These are phyloP conservation scores for Gambusia holbrooki DNA, from an alignment of 2,113 vertebrate species.

Conservation along the genomic window DNA sequence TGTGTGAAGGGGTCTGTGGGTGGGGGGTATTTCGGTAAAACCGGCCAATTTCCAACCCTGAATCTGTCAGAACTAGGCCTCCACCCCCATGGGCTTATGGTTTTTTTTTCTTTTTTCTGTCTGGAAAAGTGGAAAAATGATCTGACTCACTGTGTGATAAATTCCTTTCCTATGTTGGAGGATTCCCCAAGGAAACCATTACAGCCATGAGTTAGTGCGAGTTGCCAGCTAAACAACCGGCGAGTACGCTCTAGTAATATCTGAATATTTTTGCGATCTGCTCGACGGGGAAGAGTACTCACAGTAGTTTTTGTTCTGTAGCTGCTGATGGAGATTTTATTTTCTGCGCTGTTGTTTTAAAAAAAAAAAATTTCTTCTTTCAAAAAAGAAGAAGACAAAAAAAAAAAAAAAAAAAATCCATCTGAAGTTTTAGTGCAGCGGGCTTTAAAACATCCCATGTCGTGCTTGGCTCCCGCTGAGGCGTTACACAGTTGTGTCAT, in stretches of 20 bases:
- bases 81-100: constrained; percentile 54
- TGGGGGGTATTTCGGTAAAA: background rate
- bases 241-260: background rate
- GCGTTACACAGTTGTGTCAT: constrained; percentile 33
- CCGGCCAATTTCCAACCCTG: constrained; percentile 34
- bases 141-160: constrained; percentile 72
- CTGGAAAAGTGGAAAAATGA: constrained; percentile 66
- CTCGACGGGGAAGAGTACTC: constrained; percentile 2
- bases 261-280: background rate
- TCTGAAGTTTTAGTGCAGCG: constrained; percentile 34
- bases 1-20: too few relatives aligned
- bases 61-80: constrained; percentile 53
- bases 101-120: constrained; percentile 32
- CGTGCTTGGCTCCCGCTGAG: constrained; percentile 51
- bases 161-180: constrained; percentile 70
- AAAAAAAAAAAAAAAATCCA: background rate
- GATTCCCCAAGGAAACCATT: constrained; percentile 71
- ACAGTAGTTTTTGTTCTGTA: constrained; percentile 3
- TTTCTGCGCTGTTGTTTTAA: constrained; percentile 30
- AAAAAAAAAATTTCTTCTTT: too few relatives aligned
- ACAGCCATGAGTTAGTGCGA: constrained; percentile 28
- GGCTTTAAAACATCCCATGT: constrained; percentile 39
- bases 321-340: constrained; percentile 12
- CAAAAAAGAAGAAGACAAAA: too few relatives aligned
- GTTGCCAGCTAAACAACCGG: constrained; percentile 26